Base-by-base conservation (phyloP, 2,113 vertebrate genomes). In the Dinomys branickii region DNA sequence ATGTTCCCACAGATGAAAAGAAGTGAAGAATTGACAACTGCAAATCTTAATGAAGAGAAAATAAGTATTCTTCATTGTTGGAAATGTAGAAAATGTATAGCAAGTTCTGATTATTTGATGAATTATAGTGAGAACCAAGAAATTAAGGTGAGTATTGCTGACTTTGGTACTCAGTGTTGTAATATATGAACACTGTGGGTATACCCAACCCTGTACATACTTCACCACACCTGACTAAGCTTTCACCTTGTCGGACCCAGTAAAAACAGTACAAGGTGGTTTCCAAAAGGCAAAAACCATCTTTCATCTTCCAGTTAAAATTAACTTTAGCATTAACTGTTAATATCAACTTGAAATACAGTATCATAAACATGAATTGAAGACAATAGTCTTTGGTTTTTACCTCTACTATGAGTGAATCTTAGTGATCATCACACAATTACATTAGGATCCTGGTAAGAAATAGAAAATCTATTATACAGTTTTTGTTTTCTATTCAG, bases 71-170 rank as follows among this genome's bases (percentile, higher is more conserved):
- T 99, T 12, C 26, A 0, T 91, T 99, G 98, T 95, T 98, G 98
- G 98, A 98, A 97, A 95, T 99, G 98, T 96, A 98, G 98, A 97
- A 98, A 98, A 97, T 97, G 85, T 0, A 54, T 99, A 96, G 97
- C 98, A 97, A 98, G 90, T 96, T 98, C 98, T 93, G 56, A 81
- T 90, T 98, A 97, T 95, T 95, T 98, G 94, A 95, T 98, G 97
- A 98, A 97, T 63, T 95, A 83, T 85, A 83, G 85, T 87, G 96
- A 92, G 50, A 93, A 71, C 92, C 95, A 97, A 38, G 4, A 65
- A 67, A 84, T 61, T 19, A 38, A 94, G 90, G 98, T 99, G 96
- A 98, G 98, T 98, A 59, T 19, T 91, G 7, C 4, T 44, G 82
- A 58, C 54, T 78, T 13, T 77, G 56, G 81, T 94, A 84, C 80